Evolutionary conservation across 2,797 vertebrate species (phyloP).

Genomic region (Streptopelia turtur): DNA sequence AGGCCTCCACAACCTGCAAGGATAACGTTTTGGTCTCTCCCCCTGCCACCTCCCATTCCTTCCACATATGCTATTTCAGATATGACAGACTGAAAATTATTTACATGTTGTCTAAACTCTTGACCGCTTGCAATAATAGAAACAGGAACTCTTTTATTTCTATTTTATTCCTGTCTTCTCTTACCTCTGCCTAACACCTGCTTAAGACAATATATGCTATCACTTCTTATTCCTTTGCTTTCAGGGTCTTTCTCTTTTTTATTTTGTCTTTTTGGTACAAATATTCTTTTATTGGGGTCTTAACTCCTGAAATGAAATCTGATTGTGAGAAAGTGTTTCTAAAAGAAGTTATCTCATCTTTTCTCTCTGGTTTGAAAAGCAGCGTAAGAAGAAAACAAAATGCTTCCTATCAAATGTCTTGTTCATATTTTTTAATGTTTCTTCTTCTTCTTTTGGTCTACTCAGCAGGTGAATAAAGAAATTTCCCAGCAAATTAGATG

Average conservation of each 20-base stretch:
- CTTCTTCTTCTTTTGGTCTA: background rate
- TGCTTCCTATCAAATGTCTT: background rate
- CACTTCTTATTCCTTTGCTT: slow-evolving; percentile 8
- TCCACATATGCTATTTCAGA: background rate
- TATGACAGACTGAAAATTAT: background rate
- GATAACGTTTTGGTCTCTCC: background rate
- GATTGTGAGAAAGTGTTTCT: background rate
- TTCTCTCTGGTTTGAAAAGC: background rate
- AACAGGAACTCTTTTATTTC: background rate
- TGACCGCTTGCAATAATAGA: background rate
- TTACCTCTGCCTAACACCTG: slow-evolving; percentile 51
- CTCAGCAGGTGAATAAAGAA: background rate
- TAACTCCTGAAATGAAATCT: background rate
- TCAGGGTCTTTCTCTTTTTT: background rate
- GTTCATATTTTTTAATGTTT: background rate
- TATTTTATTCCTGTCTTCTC: background rate
- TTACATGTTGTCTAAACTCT: background rate
- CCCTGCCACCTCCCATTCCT: background rate
- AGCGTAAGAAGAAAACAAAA: background rate
- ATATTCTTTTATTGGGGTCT: slow-evolving; percentile 19
- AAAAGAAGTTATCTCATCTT: background rate
- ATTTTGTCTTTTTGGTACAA: slow-evolving; percentile 10
- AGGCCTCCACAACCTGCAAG: background rate
- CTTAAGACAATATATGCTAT: background rate
- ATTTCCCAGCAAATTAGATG: background rate